A percentile compares a stretch with the other conserved stretches of the same genome.
These are phyloP conservation scores for Xenotilapia flavipinnis DNA, from an alignment of 2,113 vertebrate genomes.

Conservation along the genomic window DNA sequence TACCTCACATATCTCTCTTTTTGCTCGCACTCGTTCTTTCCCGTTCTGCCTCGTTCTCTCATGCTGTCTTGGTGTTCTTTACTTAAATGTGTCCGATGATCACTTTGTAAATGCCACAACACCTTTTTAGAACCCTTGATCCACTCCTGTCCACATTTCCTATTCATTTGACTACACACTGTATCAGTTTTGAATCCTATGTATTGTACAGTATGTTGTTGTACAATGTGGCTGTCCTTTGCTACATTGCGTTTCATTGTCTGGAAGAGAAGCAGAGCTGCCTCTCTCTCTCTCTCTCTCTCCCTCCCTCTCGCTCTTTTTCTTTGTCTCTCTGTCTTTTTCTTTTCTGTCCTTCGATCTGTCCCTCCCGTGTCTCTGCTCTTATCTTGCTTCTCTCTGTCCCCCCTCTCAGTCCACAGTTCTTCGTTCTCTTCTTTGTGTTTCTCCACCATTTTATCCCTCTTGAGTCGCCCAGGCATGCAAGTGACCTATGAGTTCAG, in stretches of 20 bases:
- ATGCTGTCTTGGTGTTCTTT: slow-evolving; percentile 67
- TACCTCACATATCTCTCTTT: slow-evolving; percentile 66
- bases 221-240: slow-evolving; percentile 72
- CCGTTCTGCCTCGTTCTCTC: slow-evolving; percentile 57
- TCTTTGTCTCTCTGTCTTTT: not conserved
- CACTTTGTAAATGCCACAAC: slow-evolving; percentile 62
- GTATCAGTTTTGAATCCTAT: slow-evolving; percentile 66
- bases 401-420: slow-evolving; percentile 46
- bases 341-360: slow-evolving; percentile 24
- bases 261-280: slow-evolving; percentile 70
- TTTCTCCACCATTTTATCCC: slow-evolving; percentile 62
- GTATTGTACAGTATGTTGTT: slow-evolving; percentile 69
- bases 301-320: not conserved
- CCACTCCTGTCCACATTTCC: slow-evolving; percentile 59
- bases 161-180: slow-evolving; percentile 61
- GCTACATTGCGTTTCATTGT: slow-evolving; percentile 72
- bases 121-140: slow-evolving; percentile 43
- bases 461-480: slow-evolving; percentile 73
- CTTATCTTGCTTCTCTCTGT: slow-evolving; percentile 38
- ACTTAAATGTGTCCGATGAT: slow-evolving; percentile 61
- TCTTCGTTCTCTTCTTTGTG: slow-evolving; percentile 68
- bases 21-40: slow-evolving; percentile 61
- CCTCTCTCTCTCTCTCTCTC: slow-evolving; percentile 31
- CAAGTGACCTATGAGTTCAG: slow-evolving; percentile 65
- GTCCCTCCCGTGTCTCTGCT: slow-evolving; percentile 19